Evolutionary conservation across 92 coral and sea anemone species (phyloP).

Genomic region (Anthopleura xanthogrammica): DNA sequence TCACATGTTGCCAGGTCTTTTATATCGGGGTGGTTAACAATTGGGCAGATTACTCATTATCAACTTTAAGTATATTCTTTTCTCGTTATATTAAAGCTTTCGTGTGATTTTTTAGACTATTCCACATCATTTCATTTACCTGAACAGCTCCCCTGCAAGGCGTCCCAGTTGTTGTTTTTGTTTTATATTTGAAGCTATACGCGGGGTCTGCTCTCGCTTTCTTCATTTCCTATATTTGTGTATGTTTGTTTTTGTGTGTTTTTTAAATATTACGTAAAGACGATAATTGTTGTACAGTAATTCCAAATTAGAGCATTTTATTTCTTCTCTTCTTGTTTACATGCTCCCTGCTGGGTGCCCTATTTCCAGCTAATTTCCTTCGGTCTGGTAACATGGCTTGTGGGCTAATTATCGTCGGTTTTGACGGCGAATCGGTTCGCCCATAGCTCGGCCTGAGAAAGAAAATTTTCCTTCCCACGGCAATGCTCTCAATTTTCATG

Average conservation of each 20-base stretch:
- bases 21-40: no score
- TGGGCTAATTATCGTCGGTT: neutral
- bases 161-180: neutral
- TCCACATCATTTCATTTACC: neutral
- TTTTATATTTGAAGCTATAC: neutral
- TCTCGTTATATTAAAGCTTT: neutral
- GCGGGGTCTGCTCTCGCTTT: slow-evolving; percentile 7
- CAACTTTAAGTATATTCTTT: no score
- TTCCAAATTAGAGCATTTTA: slow-evolving; percentile 1
- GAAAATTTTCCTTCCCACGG: neutral
- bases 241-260: neutral
- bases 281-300: neutral
- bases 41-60: no score
- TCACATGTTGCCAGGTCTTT: no score
- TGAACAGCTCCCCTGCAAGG: no score
- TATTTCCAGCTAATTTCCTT: slow-evolving; percentile 12
- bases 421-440: neutral
- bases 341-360: slow-evolving; percentile 1
- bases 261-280: slow-evolving; percentile 8
- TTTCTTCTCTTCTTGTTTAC: neutral
- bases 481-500: no score
- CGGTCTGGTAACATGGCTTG: neutral
- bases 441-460: neutral
- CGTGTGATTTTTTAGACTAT: neutral
- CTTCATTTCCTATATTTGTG: slow-evolving; percentile 4